Evolutionary conservation across 2,888 invertebrate species (phyloP).

Genomic region (Julus scanicus): DNA sequence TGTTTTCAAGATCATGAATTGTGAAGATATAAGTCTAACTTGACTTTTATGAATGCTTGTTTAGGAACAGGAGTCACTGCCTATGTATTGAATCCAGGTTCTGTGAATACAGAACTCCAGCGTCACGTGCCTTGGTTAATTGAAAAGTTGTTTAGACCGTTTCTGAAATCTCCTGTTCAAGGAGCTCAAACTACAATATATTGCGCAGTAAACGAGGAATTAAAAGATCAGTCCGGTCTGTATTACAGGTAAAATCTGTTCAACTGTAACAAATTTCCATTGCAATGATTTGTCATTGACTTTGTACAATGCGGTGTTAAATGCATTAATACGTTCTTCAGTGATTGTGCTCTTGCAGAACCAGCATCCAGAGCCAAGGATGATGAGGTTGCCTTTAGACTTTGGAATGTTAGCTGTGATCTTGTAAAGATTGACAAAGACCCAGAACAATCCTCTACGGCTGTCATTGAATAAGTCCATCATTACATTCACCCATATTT

Average conservation of each 20-base stretch:
- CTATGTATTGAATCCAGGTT: constrained; percentile 68
- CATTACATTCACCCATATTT: too few relatives aligned
- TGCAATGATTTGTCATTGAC: too few relatives aligned
- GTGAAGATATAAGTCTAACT: too few relatives aligned
- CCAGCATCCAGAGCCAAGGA: constrained; percentile 71
- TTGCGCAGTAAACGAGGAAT: constrained; percentile 68
- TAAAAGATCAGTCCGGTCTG: constrained; percentile 54
- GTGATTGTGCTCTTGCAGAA: constrained; percentile 71
- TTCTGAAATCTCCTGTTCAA: constrained; percentile 65
- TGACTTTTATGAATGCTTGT: too few relatives aligned
- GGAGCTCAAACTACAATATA: constrained; percentile 80
- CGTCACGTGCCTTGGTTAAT: constrained; percentile 64
- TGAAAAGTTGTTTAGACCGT: constrained; percentile 57
- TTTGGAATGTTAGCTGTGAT: constrained; percentile 78
- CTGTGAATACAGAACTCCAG: constrained; percentile 65
- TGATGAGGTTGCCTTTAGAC: constrained; percentile 72
- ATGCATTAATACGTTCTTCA: constrained; percentile 65
- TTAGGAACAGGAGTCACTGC: constrained; percentile 65
- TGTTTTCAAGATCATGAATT: not conserved
- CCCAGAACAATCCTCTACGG: not conserved
- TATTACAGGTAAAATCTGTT: constrained; percentile 59
- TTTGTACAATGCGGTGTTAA: too few relatives aligned
- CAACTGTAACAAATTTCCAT: not conserved
- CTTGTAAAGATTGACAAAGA: constrained; percentile 40
- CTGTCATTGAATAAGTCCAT: too few relatives aligned